Evolutionary conservation across 2,888 invertebrate genomes (phyloP), one percentile per base, ranked within the genome.

Genomic region (Lathronympha strigana): DNA sequence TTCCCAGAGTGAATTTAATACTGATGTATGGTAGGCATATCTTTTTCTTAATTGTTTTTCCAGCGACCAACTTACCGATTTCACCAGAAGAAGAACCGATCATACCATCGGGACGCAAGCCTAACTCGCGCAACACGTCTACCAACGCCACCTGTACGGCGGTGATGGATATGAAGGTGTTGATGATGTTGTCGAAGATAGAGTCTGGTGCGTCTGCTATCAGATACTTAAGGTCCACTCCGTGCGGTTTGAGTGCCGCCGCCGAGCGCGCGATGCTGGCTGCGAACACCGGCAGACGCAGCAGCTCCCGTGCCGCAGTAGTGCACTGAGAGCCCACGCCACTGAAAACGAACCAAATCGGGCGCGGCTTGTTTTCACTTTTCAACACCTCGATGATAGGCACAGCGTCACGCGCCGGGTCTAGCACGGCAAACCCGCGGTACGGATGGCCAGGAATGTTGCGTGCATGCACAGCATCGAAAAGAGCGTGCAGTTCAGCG

Each of bases 31-130:
- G n/a, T n/a, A n/a, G n/a, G n/a, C n/a, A n/a, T n/a, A n/a, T n/a
- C n/a, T n/a, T n/a, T n/a, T n/a, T n/a, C n/a, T n/a, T n/a, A n/a
- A n/a, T n/a, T n/a, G n/a, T n/a, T n/a, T n/a, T n/a, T n/a, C 98
- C 98, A 82, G 93, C 5, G 23, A 1, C 28, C 28, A 28, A 72
- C 81, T 76, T 47, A 83, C 95, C 96, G 73, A 97, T 93, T 90
- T 98, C 98, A 31, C 98, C 98, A 11, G 97, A 97, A 28, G 98
- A 99, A 88, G 99, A 99, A 0, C 99, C 99, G 58, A 99, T 93
- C 79, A 99, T 98, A 61, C 98, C 98, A 84, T 99, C 98, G 4
- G 99, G 98, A 62, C 93, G 92, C 50, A 99, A 93, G 70, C 96
- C 97, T 28, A 96, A 80, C 21, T 93, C 91, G 63, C 93, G 94